phyloP scores from a whole-genome alignment of 2,797 vertebrate genomes.

The Myripristis murdjan region DNA sequence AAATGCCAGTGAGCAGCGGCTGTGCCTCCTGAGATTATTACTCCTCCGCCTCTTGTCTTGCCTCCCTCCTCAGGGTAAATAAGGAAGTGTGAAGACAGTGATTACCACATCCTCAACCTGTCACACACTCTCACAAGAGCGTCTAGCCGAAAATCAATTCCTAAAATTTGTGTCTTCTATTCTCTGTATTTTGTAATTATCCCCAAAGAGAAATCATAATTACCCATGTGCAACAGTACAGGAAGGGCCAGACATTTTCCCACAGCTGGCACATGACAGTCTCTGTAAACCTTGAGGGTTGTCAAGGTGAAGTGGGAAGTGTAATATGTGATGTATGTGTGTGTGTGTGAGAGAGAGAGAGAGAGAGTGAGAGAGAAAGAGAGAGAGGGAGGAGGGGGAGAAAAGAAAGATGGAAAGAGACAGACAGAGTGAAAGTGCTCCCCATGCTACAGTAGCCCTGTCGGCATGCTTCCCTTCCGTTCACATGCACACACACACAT shows the following conservation, averaged over 20 bases:
- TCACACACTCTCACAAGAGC: background rate
- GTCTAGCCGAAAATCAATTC: background rate
- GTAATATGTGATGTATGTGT: no score
- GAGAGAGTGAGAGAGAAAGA: slow-evolving; percentile 8
- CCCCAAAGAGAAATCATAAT: background rate
- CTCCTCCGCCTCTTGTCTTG: background rate
- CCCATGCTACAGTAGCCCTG: slow-evolving; percentile 56
- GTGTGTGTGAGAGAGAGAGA: slow-evolving; percentile 25
- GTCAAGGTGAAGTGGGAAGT: slow-evolving; percentile 38
- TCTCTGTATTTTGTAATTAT: background rate
- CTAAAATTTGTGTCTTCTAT: background rate
- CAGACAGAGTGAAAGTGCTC: slow-evolving; percentile 44
- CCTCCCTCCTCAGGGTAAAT: background rate
- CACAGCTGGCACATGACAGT: background rate
- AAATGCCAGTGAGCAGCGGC: background rate
- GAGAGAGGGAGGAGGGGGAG: no score
- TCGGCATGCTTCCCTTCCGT: slow-evolving; percentile 50
- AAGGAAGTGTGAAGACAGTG: background rate
- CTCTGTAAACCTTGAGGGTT: slow-evolving; percentile 2
- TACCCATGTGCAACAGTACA: background rate
- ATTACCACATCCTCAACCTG: background rate
- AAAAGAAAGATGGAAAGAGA: slow-evolving; percentile 7
- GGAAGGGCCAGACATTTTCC: background rate
- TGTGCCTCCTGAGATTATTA: background rate
- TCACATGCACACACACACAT: slow-evolving; percentile 18